Conservation (phyloP, 2,797 vertebrate genomes). For the Hydrophis major region DNA sequence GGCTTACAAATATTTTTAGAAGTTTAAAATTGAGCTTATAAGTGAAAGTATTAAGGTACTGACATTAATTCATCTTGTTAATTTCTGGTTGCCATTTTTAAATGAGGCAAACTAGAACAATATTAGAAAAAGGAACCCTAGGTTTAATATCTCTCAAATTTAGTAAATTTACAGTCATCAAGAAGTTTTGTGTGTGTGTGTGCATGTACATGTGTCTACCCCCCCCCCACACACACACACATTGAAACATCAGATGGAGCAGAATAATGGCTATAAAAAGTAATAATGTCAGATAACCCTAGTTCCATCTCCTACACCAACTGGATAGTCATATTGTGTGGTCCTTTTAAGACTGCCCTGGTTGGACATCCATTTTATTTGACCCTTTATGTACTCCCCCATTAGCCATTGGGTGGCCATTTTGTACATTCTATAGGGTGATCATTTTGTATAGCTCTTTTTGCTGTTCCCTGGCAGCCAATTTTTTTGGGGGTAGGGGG, state of each 20-base stretch:
- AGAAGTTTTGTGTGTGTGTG: background rate
- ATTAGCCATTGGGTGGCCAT: background rate
- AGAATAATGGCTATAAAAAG: background rate
- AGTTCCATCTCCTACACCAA: background rate
- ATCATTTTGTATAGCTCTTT: background rate
- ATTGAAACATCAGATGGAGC: background rate
- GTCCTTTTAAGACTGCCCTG: background rate
- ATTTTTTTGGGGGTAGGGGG: background rate
- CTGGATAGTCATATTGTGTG: background rate
- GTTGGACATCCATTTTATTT: background rate
- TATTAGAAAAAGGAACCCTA: background rate
- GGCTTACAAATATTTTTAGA: background rate
- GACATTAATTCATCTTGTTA: background rate
- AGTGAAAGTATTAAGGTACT: no score
- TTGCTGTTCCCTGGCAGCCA: background rate
- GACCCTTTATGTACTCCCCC: background rate
- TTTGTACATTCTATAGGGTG: background rate
- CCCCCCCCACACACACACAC: rapidly evolving
- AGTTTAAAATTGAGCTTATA: no score
- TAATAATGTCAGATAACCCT: background rate
- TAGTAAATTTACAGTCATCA: background rate
- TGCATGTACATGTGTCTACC: rapidly evolving
- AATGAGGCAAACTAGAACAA: background rate
- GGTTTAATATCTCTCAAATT: background rate
- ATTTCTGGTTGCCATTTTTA: background rate